Evolutionary conservation across 1,140 invertebrate genomes (phyloP), one percentile per base, ranked within the genome.

Genomic region (Contarinia nasturtii): DNA sequence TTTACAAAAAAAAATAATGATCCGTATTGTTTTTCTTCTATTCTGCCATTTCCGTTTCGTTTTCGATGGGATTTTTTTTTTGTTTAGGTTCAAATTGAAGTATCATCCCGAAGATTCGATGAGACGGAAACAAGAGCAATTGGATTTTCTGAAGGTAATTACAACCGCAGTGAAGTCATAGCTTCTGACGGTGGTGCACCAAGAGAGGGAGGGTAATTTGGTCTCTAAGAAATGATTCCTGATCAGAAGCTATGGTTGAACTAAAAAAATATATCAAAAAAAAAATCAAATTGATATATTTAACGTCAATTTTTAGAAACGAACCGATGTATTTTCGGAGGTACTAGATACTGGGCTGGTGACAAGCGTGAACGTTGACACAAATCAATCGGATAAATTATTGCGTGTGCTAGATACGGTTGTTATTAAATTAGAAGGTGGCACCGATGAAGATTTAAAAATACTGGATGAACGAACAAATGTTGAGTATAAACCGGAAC

Each of bases 31-130:
- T n/a, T n/a, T n/a, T 33, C 27, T 45, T 15, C 19, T 52, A 27
- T 44, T 45, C 47, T 38, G 51, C 47, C 46, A 47, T 48, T 48
- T 54, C 21, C n/a, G n/a, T n/a, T n/a, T n/a, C n/a, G n/a, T n/a
- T n/a, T n/a, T n/a, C n/a, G n/a, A n/a, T n/a, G n/a, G n/a, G n/a
- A n/a, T n/a, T n/a, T n/a, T n/a, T n/a, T n/a, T n/a, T n/a, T n/a
- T n/a, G 37, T 68, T 43, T 65, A 98, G 95, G 95, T 98, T 99
- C 72, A 93, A 94, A 67, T 79, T 88, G 51, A 98, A 98, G 69
- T 98, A 98, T 63, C 93, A 98, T 69, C 95, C 95, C 4, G 92
- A 96, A 67, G 92, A 97, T 57, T 89, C 84, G 45, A 73, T 85
- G 7, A 93, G 87, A 66, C 70, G 86, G 37, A 90, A 87, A 67